Evolutionary conservation across 30 jellyfish, hydroid and myxozoan species (phyloP).

Genomic region (Clytia hemisphaerica): DNA sequence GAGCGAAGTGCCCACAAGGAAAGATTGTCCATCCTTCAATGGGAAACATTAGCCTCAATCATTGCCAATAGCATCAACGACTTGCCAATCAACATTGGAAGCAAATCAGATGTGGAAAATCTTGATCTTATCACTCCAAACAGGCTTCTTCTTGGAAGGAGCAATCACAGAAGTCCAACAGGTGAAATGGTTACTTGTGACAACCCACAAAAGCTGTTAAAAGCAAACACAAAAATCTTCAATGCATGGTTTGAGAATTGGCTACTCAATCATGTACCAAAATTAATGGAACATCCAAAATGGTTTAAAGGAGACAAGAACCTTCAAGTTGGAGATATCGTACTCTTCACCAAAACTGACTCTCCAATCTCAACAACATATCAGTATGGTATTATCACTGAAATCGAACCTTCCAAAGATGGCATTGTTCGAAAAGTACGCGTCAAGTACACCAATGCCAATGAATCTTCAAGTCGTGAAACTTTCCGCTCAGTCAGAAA

Average conservation of each 20-base stretch:
- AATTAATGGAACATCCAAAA: too few relatives aligned
- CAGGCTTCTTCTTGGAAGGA: neutral
- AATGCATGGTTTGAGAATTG: constrained; percentile 4
- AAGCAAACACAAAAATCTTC: neutral
- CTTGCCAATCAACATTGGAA: too few relatives aligned
- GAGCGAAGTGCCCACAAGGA: neutral
- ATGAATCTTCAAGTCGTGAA: neutral
- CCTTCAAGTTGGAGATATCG: too few relatives aligned
- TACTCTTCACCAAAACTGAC: too few relatives aligned
- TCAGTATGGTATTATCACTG: too few relatives aligned
- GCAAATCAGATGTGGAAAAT: neutral
- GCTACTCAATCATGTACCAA: constrained; percentile 3
- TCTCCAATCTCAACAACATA: too few relatives aligned
- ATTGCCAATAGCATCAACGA: too few relatives aligned
- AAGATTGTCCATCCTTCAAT: neutral
- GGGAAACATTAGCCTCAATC: too few relatives aligned
- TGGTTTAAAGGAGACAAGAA: too few relatives aligned
- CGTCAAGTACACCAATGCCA: too few relatives aligned
- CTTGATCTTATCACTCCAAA: neutral
- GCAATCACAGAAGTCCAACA: neutral
- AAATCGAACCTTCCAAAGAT: neutral
- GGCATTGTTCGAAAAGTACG: neutral
- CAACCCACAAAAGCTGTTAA: neutral
- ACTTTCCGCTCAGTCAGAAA: neutral
- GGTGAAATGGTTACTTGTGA: neutral